A percentile compares a stretch with the other conserved stretches of the same genome.
Evolutionary conservation across 2,888 invertebrate genomes (phyloP).

Genomic region (Eucera pruinosa): DNA sequence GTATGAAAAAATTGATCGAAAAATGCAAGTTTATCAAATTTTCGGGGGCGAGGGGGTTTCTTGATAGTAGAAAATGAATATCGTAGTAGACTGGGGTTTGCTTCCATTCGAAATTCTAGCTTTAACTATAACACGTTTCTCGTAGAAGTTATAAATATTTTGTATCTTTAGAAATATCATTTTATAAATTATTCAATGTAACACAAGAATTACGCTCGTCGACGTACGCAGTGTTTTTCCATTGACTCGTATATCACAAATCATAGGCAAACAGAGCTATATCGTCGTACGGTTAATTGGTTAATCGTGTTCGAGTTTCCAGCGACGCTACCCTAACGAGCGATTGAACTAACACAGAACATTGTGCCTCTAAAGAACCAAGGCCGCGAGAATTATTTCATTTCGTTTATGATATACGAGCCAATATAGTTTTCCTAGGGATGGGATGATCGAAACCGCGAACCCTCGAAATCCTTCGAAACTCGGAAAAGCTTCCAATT

Average conservation of each 20-base stretch:
- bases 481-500: too few relatives aligned
- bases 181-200: constrained; percentile 62
- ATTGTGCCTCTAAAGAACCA: constrained; percentile 7
- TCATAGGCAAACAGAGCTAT: neutral
- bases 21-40: constrained; percentile 48
- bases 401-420: constrained; percentile 46
- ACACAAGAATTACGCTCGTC: constrained; percentile 58
- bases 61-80: constrained; percentile 32
- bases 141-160: constrained; percentile 64
- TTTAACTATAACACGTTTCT: constrained; percentile 55
- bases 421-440: too few relatives aligned
- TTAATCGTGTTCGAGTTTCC: neutral
- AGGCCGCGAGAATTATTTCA: constrained; percentile 18
- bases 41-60: too few relatives aligned
- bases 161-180: constrained; percentile 58
- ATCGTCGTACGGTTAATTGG: neutral
- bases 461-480: too few relatives aligned
- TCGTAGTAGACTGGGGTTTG: constrained; percentile 31
- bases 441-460: too few relatives aligned
- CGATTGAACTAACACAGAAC: constrained; percentile 17
- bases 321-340: constrained; percentile 1
- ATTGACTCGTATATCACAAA: constrained; percentile 58
- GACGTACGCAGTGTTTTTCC: constrained; percentile 35
- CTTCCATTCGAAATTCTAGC: constrained; percentile 45
- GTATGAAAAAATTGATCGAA: constrained; percentile 44